Conservation (phyloP, 2,113 vertebrate genomes). For the Heliornis fulica region DNA sequence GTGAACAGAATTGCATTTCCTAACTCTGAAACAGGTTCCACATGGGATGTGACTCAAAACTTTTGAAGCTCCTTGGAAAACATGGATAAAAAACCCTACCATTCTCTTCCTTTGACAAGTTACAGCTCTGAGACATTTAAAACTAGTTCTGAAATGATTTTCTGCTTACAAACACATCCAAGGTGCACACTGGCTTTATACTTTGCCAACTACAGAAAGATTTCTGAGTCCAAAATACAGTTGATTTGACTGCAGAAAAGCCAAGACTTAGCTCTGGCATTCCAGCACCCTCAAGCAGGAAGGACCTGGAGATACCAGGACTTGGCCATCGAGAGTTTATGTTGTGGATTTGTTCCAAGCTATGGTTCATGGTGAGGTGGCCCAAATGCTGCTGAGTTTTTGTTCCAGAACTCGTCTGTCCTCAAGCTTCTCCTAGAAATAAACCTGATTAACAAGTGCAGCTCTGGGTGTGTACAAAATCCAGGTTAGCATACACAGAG, state of each 20-base stretch:
- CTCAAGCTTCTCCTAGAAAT: background rate
- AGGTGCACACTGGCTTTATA: background rate
- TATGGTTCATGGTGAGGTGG: background rate
- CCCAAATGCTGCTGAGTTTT: background rate
- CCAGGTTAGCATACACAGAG: background rate
- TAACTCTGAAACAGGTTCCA: background rate
- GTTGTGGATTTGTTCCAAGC: background rate
- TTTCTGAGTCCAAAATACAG: accelerated
- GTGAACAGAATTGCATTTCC: background rate
- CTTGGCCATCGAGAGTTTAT: background rate
- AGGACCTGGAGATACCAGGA: background rate
- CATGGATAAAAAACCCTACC: accelerated
- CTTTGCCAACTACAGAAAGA: background rate
- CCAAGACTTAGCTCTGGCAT: background rate
- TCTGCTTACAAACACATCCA: background rate
- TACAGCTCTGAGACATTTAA: background rate
- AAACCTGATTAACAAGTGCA: background rate
- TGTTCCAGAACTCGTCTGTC: background rate
- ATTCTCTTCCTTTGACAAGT: background rate
- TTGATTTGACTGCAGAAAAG: background rate
- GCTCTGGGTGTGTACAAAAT: background rate
- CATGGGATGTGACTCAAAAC: background rate
- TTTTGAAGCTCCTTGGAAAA: background rate
- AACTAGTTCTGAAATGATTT: background rate
- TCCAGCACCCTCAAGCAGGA: background rate